Base-by-base conservation (phyloP, 2,113 vertebrate species). In the Cranoglanis bouderius region DNA sequence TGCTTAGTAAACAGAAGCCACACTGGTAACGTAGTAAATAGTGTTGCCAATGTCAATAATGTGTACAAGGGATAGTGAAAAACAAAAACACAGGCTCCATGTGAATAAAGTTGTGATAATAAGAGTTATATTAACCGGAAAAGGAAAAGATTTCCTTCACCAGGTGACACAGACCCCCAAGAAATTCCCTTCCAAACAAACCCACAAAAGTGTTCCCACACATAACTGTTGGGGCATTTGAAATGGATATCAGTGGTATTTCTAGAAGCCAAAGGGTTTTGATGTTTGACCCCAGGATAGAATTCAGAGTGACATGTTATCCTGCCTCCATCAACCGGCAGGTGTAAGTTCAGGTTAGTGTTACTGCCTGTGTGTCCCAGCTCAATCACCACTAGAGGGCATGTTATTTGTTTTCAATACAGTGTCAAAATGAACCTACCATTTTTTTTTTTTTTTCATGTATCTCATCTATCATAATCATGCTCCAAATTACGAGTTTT, bases 1-100 rank as follows among this genome's bases (percentile, higher is more conserved):
- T 82, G 74, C 16, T 92, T 88, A 88, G 87, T 90, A 90, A 91
- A 92, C 88, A 91, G 32, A 55, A 29, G n/a, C 78, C 87, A 35
- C 9, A 43, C 24, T 65, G 61, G 85, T n/a, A 24, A 38, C 14
- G 49, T 84, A 85, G 85, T 86, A 90, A 89, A 80, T 59, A 40
- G 21, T 89, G 88, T 88, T 87, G 84, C 57, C 53, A 87, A 32
- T 89, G 81, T 89, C 85, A 91, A 89, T 88, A 91, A 43, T 63
- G 46, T 82, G 51, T 75, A 43, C 49, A 75, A 18, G 21, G 59
- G 40, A 74, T 6, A 83, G 51, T 53, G 67, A 51, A n/a, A 87
- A 85, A 86, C 53, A 55, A 84, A 90, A 90, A 88, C 87, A 88
- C 46, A 0, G 7, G 51, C 35, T 61, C 16, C 40, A 75, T 40